A percentile compares a stretch with the other conserved stretches of the same genome.
Conservation (phyloP, 2,888 invertebrate species). For the Ormyrus thymus region DNA sequence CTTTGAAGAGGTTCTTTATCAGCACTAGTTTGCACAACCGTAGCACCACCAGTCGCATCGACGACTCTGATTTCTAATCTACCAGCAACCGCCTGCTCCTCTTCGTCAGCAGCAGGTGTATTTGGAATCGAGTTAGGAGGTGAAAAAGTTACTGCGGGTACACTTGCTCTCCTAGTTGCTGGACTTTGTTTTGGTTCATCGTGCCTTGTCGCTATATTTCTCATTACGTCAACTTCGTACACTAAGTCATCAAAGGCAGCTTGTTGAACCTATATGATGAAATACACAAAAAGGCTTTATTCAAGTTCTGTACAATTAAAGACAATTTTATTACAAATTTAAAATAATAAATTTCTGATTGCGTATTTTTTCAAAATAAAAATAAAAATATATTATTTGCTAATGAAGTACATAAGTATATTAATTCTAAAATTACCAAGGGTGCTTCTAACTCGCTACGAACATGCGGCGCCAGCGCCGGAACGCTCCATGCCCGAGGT, state of each 20-base stretch:
- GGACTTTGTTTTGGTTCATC: constrained; percentile 67
- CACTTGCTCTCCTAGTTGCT: constrained; percentile 69
- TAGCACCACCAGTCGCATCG: constrained; percentile 71
- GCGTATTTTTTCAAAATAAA: no score
- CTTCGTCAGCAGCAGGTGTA: constrained; percentile 72
- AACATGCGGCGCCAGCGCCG: constrained; percentile 79
- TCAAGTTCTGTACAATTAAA: no score
- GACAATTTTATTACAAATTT: no score
- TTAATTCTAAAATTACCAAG: constrained; percentile 71
- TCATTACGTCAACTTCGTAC: constrained; percentile 89
- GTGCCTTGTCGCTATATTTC: constrained; percentile 83
- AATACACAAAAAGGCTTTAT: no score
- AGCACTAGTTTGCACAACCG: constrained; percentile 71
- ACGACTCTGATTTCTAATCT: constrained; percentile 88
- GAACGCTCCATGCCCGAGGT: constrained; percentile 86
- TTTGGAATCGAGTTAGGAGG: constrained; percentile 60
- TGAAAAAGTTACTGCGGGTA: constrained; percentile 70
- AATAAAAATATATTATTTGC: no score
- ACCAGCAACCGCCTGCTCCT: constrained; percentile 82
- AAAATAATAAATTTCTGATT: no score
- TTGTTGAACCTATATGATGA: constrained; percentile 80
- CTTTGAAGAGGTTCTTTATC: constrained; percentile 72
- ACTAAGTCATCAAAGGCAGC: constrained; percentile 89
- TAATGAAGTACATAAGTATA: background rate
- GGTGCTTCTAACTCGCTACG: constrained; percentile 85